These are phyloP conservation scores for Porphyrio hochstetteri DNA, from an alignment of 2,113 vertebrate genomes.

Conservation along the genomic window DNA sequence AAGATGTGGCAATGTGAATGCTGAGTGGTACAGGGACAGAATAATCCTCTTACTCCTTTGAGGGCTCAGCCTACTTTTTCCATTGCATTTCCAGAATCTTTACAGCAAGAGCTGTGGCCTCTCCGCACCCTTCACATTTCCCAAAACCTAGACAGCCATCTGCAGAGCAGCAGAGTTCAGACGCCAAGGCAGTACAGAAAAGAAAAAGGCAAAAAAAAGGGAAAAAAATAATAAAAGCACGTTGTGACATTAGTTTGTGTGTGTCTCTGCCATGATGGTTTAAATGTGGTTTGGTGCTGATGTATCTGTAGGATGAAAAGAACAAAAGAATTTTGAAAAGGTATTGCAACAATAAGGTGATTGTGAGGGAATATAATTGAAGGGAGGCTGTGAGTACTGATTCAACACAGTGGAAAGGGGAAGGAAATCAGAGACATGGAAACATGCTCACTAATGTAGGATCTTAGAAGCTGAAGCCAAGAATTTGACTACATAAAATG, in stretches of 20 bases:
- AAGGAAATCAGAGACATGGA: neutral
- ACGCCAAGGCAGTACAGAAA: neutral
- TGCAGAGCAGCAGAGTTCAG: neutral
- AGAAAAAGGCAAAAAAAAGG: neutral
- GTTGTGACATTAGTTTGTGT: neutral
- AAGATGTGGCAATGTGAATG: neutral
- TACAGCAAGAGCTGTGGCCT: neutral
- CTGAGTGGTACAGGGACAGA: neutral
- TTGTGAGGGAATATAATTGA: neutral
- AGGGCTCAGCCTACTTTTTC: neutral
- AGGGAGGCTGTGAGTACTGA: neutral
- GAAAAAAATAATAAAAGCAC: neutral
- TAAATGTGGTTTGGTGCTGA: neutral
- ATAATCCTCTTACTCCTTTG: neutral
- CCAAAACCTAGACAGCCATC: neutral
- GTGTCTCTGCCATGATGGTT: neutral
- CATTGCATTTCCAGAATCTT: neutral
- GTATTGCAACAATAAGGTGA: neutral
- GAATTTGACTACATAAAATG: neutral
- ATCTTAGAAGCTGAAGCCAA: constrained; percentile 13
- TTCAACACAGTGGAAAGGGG: neutral
- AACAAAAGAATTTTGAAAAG: neutral
- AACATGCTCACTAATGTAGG: neutral
- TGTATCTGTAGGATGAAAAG: neutral
- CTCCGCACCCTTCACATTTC: neutral